phyloP scores from a whole-genome alignment of 2,888 invertebrate species.

The Tipula helvola region DNA sequence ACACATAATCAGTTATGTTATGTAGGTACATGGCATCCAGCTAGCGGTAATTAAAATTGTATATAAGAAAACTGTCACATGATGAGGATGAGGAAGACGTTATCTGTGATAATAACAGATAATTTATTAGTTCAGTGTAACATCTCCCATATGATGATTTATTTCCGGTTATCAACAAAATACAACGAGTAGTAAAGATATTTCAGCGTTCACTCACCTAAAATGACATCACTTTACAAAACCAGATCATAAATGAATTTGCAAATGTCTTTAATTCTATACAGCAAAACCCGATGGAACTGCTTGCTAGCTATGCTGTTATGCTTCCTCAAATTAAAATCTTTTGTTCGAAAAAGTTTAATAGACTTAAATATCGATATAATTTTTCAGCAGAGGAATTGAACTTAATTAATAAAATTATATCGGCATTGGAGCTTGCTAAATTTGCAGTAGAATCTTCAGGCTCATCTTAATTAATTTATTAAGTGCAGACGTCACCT shows the following conservation, averaged over 20 bases:
- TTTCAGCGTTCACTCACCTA: background rate
- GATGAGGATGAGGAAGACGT: background rate
- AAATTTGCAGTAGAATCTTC: background rate
- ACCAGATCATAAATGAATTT: background rate
- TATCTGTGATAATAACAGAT: too few relatives aligned
- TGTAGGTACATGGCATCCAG: background rate
- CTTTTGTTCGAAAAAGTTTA: background rate
- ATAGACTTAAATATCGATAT: background rate
- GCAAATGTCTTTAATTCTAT: too few relatives aligned
- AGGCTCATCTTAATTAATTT: too few relatives aligned
- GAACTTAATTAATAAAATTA: background rate
- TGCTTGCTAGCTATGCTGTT: background rate
- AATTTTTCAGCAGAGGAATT: background rate
- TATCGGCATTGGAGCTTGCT: background rate
- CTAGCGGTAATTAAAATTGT: background rate
- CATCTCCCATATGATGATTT: background rate
- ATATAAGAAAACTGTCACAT: background rate
- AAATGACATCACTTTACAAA: background rate
- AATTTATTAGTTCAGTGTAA: too few relatives aligned
- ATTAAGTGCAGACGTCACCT: background rate
- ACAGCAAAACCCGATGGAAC: background rate
- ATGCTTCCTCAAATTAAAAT: too few relatives aligned
- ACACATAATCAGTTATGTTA: background rate
- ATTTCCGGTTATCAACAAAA: background rate
- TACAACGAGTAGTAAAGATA: background rate